These are phyloP conservation scores for Andinoacara biseriatus DNA, from an alignment of 2,113 vertebrate genomes.

Conservation along the genomic window DNA sequence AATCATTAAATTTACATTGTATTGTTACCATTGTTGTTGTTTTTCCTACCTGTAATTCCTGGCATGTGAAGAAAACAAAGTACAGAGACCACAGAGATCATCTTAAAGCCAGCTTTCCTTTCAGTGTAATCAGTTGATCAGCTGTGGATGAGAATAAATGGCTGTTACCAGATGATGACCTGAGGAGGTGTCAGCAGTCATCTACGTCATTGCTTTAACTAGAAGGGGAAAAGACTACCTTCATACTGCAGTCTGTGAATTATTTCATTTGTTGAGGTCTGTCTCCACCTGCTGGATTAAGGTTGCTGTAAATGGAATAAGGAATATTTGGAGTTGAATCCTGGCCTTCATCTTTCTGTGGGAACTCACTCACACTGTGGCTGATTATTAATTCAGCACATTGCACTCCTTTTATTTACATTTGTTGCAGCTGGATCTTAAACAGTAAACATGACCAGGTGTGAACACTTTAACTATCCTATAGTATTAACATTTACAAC, in stretches of 20 bases:
- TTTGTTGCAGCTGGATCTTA: background rate
- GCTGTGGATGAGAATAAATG: background rate
- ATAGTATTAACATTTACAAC: background rate
- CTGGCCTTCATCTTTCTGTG: background rate
- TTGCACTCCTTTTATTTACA: background rate
- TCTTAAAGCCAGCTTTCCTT: accelerated
- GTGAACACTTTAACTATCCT: background rate
- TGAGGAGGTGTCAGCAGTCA: background rate
- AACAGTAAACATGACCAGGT: accelerated
- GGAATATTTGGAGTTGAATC: accelerated
- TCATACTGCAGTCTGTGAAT: background rate
- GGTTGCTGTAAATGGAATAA: accelerated
- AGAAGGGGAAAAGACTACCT: background rate
- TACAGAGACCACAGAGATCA: constrained; percentile 5
- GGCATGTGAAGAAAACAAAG: constrained; percentile 9
- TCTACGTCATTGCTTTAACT: background rate
- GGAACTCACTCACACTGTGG: accelerated
- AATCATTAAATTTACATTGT: background rate
- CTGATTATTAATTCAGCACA: background rate
- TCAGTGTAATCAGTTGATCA: background rate
- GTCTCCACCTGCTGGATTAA: background rate
- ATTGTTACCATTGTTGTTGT: background rate
- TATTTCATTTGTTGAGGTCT: background rate
- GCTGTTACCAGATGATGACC: background rate
- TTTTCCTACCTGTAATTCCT: constrained; percentile 15